Evolutionary conservation across 2,797 vertebrate species (phyloP).

Genomic region (Chelon auratus): DNA sequence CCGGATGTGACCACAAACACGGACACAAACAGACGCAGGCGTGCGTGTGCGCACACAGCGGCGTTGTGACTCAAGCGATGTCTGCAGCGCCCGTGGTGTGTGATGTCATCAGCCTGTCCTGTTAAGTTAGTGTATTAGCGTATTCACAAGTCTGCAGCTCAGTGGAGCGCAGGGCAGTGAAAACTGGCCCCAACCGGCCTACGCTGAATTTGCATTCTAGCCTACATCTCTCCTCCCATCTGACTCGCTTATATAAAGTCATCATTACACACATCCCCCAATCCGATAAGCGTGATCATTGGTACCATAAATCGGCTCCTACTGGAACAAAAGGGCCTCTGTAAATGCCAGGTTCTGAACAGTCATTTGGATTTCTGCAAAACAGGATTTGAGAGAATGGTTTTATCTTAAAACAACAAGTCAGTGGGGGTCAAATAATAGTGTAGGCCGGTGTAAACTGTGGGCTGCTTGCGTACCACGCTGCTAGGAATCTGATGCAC

Average conservation of each 20-base stretch:
- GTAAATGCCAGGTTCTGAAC: slow-evolving; percentile 31
- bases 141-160: slow-evolving; percentile 79
- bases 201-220: slow-evolving; percentile 77
- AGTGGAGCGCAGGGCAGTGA: slow-evolving; percentile 67
- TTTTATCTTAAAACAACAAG: slow-evolving; percentile 46
- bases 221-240: slow-evolving; percentile 73
- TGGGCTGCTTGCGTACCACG: slow-evolving; percentile 57
- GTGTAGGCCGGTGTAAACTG: slow-evolving; percentile 61
- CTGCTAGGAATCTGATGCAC: slow-evolving; percentile 53
- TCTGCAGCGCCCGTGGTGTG: slow-evolving; percentile 71
- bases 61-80: slow-evolving; percentile 72
- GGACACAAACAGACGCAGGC: slow-evolving; percentile 29
- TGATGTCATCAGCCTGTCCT: slow-evolving; percentile 86
- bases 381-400: slow-evolving; percentile 40
- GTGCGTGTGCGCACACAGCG: slow-evolving; percentile 40
- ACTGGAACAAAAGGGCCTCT: slow-evolving; percentile 27
- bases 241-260: slow-evolving; percentile 75
- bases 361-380: slow-evolving; percentile 40
- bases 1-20: slow-evolving; percentile 70
- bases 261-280: slow-evolving; percentile 48
- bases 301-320: slow-evolving; percentile 53
- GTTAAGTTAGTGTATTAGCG: slow-evolving; percentile 79
- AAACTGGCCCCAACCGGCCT: slow-evolving; percentile 75
- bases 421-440: slow-evolving; percentile 53
- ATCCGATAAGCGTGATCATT: slow-evolving; percentile 46